Conservation (phyloP, 2,888 invertebrate genomes). For the Spilosoma lubricipeda region DNA sequence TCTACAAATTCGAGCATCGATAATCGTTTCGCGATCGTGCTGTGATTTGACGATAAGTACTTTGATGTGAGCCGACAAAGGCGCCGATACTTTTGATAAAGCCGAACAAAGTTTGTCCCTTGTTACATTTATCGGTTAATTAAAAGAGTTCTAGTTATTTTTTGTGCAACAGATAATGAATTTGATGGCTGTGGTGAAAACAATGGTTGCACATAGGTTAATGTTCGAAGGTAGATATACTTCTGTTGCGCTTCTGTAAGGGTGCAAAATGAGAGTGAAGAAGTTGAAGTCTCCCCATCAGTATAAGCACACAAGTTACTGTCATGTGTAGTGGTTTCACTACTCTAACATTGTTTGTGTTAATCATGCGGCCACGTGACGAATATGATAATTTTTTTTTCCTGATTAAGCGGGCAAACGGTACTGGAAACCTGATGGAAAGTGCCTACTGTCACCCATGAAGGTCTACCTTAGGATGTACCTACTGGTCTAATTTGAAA, state of each 20-base stretch:
- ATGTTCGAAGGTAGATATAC: neutral
- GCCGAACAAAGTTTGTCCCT: constrained; percentile 49
- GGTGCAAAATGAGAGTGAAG: neutral
- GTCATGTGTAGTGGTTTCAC: no score
- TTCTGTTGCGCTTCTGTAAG: neutral
- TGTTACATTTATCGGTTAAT: constrained; percentile 52
- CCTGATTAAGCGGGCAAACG: no score
- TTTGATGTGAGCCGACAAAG: constrained; percentile 62
- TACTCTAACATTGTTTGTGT: no score
- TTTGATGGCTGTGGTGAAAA: neutral
- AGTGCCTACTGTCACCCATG: no score
- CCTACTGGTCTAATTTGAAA: no score
- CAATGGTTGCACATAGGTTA: neutral
- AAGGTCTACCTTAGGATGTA: no score
- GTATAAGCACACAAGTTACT: no score
- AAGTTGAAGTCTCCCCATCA: no score
- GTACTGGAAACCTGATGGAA: no score
- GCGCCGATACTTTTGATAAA: constrained; percentile 62
- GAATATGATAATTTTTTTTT: no score
- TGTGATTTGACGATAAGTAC: constrained; percentile 57
- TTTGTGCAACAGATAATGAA: constrained; percentile 17
- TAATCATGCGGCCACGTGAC: no score
- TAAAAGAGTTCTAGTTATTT: constrained; percentile 42
- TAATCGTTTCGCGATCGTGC: constrained; percentile 55
- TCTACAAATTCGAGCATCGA: constrained; percentile 52